phyloP scores from a whole-genome alignment of 2,888 invertebrate species.

The Xestia ashworthii region DNA sequence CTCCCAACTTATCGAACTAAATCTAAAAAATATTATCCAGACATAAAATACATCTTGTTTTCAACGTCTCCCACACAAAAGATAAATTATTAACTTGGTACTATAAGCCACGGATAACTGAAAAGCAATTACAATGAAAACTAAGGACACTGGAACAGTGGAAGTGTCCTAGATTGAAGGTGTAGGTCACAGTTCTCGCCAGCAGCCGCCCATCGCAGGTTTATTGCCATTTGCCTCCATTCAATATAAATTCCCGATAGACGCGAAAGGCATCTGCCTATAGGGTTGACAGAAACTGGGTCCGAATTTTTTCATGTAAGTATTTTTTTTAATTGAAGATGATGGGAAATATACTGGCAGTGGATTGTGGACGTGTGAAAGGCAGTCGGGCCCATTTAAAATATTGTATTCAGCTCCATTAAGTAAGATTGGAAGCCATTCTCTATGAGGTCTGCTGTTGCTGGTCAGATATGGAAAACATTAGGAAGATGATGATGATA shows the following conservation, averaged over 20 bases:
- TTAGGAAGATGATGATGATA: neutral
- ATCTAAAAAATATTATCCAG: neutral
- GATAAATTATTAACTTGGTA: neutral
- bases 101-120: neutral
- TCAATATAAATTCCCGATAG: conserved; percentile 75
- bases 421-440: neutral
- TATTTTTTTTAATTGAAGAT: neutral
- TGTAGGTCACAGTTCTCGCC: conserved; percentile 59
- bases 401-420: neutral
- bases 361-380: neutral
- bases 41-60: neutral
- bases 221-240: conserved; percentile 69
- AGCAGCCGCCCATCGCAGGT: conserved; percentile 62
- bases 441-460: neutral
- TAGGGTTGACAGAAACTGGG: conserved; percentile 55
- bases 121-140: conserved; percentile 32
- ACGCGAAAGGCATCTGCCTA: conserved; percentile 66
- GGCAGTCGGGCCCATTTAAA: neutral
- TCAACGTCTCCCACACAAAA: neutral
- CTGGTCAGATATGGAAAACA: neutral
- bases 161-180: conserved; percentile 60
- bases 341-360: no score
- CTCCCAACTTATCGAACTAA: neutral
- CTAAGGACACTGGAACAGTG: conserved; percentile 35
- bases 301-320: neutral